Percentiles rank a stretch among this genome's conserved stretches.
Evolutionary conservation across 2,888 invertebrate species (phyloP).

Genomic region (Erynnis tages): DNA sequence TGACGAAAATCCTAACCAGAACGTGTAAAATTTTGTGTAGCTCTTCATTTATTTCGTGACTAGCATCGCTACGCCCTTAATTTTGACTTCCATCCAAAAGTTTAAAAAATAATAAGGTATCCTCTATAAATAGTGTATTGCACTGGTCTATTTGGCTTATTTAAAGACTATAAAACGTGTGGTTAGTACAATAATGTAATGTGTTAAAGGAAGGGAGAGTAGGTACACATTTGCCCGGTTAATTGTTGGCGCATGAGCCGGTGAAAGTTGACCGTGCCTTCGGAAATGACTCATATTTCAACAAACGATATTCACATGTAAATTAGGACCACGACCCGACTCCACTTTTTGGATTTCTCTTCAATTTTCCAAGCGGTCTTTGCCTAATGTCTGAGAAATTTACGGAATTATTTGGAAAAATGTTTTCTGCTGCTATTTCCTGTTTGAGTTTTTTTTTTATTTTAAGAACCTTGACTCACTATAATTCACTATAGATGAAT

Average conservation of each 20-base stretch:
- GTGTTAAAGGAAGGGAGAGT: slow-evolving; percentile 19
- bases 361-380: slow-evolving; percentile 21
- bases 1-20: too few relatives aligned
- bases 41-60: too few relatives aligned
- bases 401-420: not conserved
- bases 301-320: slow-evolving; percentile 69
- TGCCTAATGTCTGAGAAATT: not conserved
- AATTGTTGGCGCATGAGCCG: slow-evolving; percentile 62
- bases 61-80: too few relatives aligned
- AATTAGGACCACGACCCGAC: slow-evolving; percentile 58
- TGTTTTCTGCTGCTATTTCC: too few relatives aligned
- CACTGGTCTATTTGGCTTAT: not conserved
- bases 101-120: too few relatives aligned
- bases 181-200: slow-evolving; percentile 2
- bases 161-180: slow-evolving; percentile 3
- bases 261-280: slow-evolving; percentile 71
- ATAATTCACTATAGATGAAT: too few relatives aligned
- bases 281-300: slow-evolving; percentile 69
- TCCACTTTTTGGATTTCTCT: slow-evolving; percentile 48
- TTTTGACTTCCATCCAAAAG: too few relatives aligned
- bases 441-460: too few relatives aligned
- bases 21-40: too few relatives aligned
- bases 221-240: slow-evolving; percentile 43
- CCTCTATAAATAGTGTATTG: too few relatives aligned
- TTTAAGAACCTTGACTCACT: too few relatives aligned